Evolutionary conservation across 2,888 invertebrate species (phyloP), one percentile per base, ranked within the genome.

Genomic region (Notodonta ziczac): DNA sequence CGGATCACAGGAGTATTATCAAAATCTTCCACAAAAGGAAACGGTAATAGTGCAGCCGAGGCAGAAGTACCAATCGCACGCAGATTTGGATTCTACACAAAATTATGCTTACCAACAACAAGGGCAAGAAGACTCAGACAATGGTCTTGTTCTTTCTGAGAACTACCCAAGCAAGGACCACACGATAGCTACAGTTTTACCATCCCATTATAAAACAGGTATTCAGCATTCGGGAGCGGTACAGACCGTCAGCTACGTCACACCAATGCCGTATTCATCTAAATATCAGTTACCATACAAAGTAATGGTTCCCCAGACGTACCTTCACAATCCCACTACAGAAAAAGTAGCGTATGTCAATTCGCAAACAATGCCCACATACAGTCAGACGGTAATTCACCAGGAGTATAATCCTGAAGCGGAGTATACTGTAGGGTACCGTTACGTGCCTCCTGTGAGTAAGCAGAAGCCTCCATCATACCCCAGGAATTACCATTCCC

Each of bases 111-210:
- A 91, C 61, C 84, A 87, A 61, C 83, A 84, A 52, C 84, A 86
- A 71, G 74, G 69, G 42, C 72, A 76, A n/a, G 84, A 78, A 58
- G 79, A 82, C 40, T 73, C 86, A 3, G 76, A 81, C 39, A 80
- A 86, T 51, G 81, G 83, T 13, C 73, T 94, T 35, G 77, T 90
- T 1, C 89, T 94, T 2, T 87, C 93, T 24, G 95, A 95, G 79
- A 95, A 95, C 71, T 95, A 95, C 75, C 95, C 95, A 0, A 94
- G 92, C 69, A 90, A 94, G 65, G 91, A 93, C 56, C 95, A 95
- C 65, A 95, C 95, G 0, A 89, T 93, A 72, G 95, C 95, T 0
- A 91, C 95, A 55, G 94, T 94, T 50, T 80, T 90, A 56, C 92
- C 93, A 4, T 77, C 84, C 13, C 85, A 85, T 60, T 89, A 90